Percentiles rank a stretch among this genome's conserved stretches.
phyloP scores from a whole-genome alignment of 2,113 vertebrate genomes.

The Pelecanus crispus region DNA sequence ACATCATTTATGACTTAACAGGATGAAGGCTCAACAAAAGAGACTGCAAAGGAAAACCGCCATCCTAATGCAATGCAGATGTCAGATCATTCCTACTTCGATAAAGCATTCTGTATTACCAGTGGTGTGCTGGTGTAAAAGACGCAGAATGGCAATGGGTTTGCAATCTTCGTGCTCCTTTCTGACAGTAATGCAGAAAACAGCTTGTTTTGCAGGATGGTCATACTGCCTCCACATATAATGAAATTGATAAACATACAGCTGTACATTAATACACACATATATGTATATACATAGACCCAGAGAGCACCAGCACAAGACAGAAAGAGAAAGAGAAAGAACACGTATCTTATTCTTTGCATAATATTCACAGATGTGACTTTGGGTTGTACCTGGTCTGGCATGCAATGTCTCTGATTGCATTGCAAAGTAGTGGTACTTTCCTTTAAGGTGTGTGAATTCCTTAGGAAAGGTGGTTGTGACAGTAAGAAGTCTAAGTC shows the following conservation, averaged over 20 bases:
- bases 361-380: neutral
- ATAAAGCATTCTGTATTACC: neutral
- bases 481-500: neutral
- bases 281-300: accelerated
- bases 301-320: neutral
- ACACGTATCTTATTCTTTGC: neutral
- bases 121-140: neutral
- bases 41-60: neutral
- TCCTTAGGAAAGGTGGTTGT: neutral
- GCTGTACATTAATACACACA: neutral
- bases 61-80: neutral
- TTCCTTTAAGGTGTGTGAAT: neutral
- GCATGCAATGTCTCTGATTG: neutral
- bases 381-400: neutral
- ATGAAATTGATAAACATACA: neutral
- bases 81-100: neutral
- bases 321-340: neutral
- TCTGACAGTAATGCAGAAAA: neutral
- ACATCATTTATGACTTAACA: neutral
- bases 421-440: neutral
- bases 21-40: neutral
- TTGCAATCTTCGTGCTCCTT: neutral
- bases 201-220: neutral
- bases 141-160: accelerated
- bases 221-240: accelerated